A percentile compares a stretch with the other conserved stretches of the same genome.
Evolutionary conservation across 2,113 vertebrate genomes (phyloP).

Genomic region (Ariopsis seemanni): DNA sequence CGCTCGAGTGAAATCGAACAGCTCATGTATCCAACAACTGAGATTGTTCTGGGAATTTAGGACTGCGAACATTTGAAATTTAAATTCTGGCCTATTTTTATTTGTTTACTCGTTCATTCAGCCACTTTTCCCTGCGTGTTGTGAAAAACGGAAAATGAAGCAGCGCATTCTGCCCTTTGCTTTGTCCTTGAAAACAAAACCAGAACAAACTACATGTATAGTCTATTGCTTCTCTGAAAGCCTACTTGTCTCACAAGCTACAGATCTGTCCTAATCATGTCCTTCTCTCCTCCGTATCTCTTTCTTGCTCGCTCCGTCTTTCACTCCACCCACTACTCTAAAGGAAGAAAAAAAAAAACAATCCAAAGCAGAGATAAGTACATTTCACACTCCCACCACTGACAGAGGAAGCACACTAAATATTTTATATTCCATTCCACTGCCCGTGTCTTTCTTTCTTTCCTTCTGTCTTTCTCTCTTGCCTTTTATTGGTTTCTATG

Average conservation of each 20-base stretch:
- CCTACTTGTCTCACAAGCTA: constrained; percentile 37
- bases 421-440: constrained; percentile 68
- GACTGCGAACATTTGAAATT: not conserved
- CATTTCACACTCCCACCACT: constrained; percentile 62
- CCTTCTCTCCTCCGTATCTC: constrained; percentile 31
- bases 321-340: constrained; percentile 59
- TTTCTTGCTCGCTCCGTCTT: constrained; percentile 59
- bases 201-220: not conserved
- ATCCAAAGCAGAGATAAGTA: constrained; percentile 61
- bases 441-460: constrained; percentile 49
- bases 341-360: constrained; percentile 45
- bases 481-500: constrained; percentile 56
- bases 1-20: not conserved
- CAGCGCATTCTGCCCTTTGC: constrained; percentile 6
- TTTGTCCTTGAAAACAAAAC: constrained; percentile 29
- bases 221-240: constrained; percentile 7
- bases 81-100: not conserved
- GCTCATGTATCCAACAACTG: not conserved
- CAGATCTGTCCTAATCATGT: constrained; percentile 29
- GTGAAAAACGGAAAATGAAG: not conserved
- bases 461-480: constrained; percentile 34
- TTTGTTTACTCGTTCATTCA: constrained; percentile 9
- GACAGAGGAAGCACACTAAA: constrained; percentile 63
- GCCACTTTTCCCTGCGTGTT: not conserved
- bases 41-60: not conserved